Evolutionary conservation across 1,140 invertebrate species (phyloP).

Genomic region (Danaus plexippus): DNA sequence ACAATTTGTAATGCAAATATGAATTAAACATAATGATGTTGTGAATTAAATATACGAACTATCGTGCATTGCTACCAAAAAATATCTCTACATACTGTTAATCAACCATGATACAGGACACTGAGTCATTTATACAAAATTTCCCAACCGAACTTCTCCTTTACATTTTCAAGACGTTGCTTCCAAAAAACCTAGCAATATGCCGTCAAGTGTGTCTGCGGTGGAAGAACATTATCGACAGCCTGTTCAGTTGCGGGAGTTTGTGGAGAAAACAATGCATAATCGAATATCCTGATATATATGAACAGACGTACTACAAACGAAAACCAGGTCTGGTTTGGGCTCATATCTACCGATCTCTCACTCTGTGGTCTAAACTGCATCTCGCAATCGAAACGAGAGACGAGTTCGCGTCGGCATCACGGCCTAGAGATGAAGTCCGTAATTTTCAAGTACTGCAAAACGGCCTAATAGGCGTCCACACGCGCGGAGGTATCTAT

Average conservation of each 20-base stretch:
- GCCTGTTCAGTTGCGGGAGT: conserved; percentile 22
- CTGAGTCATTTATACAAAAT: conserved; percentile 3
- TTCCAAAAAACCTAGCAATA: conserved; percentile 32
- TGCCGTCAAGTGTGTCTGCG: conserved; percentile 39
- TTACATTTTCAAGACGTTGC: conserved; percentile 35
- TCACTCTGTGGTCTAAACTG: conserved; percentile 42
- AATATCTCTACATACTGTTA: background rate
- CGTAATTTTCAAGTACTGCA: conserved; percentile 28
- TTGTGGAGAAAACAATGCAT: conserved; percentile 38
- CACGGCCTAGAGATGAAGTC: conserved; percentile 30
- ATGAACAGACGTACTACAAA: conserved; percentile 24
- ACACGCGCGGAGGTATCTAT: conserved; percentile 30
- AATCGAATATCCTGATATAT: conserved; percentile 33
- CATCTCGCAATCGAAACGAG: conserved; percentile 19
- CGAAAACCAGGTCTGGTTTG: conserved; percentile 23
- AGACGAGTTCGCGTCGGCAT: conserved; percentile 41
- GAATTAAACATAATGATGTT: background rate
- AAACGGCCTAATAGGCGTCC: conserved; percentile 36
- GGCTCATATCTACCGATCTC: conserved; percentile 38
- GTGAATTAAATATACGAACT: no score
- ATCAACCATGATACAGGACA: conserved; percentile 9
- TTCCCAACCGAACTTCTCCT: conserved; percentile 43
- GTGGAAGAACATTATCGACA: conserved; percentile 43
- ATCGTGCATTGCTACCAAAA: background rate
- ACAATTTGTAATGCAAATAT: conserved; percentile 1